A percentile compares a stretch with the other conserved stretches of the same genome.
These are phyloP conservation scores for Alloplasta piceator DNA, from an alignment of 2,888 invertebrate genomes.

Conservation along the genomic window DNA sequence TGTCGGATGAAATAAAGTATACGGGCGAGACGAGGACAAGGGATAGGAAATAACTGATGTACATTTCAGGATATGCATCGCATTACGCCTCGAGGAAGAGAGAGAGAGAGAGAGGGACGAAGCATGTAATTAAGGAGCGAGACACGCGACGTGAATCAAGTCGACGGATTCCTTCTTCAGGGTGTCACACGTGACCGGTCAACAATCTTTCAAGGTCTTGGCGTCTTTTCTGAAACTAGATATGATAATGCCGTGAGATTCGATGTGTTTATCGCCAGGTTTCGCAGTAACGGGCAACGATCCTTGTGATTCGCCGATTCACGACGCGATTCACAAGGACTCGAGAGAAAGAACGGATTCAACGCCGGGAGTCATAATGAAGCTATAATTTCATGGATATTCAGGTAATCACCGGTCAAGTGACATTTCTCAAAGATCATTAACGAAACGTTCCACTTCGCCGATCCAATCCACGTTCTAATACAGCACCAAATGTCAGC, in stretches of 20 bases:
- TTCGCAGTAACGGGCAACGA: slow-evolving; percentile 26
- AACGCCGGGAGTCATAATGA: slow-evolving; percentile 40
- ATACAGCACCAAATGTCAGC: slow-evolving; percentile 11
- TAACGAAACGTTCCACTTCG: no score
- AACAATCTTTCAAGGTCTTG: slow-evolving; percentile 60
- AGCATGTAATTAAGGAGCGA: slow-evolving; percentile 51
- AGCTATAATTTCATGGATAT: slow-evolving; percentile 56
- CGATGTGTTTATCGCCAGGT: slow-evolving; percentile 36
- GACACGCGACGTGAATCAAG: slow-evolving; percentile 57
- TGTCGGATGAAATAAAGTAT: slow-evolving; percentile 47
- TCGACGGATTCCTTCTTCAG: slow-evolving; percentile 44
- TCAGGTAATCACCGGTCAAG: slow-evolving; percentile 20
- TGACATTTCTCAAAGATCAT: slow-evolving; percentile 35
- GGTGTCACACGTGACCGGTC: slow-evolving; percentile 6
- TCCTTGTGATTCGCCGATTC: slow-evolving; percentile 20
- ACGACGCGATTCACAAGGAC: slow-evolving; percentile 44
- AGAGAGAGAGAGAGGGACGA: slow-evolving; percentile 39
- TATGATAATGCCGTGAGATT: slow-evolving; percentile 63
- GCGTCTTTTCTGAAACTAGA: slow-evolving; percentile 61
- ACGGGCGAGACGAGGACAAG: slow-evolving; percentile 28
- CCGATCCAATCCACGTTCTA: slow-evolving; percentile 36
- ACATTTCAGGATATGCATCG: slow-evolving; percentile 53
- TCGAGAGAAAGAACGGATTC: slow-evolving; percentile 25
- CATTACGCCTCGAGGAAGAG: slow-evolving; percentile 37
- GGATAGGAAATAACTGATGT: slow-evolving; percentile 39